Percentiles rank a stretch among this genome's conserved stretches.
Conservation (phyloP, 2,888 invertebrate genomes). For the Atethmia centrago region DNA sequence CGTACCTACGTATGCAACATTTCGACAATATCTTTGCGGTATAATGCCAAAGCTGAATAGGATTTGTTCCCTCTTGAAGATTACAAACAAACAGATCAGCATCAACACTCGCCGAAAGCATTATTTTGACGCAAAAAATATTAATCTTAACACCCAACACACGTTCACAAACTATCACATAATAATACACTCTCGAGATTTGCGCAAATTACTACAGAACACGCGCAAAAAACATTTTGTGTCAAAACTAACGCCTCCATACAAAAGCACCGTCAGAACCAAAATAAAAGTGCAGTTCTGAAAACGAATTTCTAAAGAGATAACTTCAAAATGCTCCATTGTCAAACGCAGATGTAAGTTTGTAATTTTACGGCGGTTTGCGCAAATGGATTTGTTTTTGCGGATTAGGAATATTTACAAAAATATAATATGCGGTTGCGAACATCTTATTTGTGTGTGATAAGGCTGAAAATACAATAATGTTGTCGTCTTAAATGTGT, state of each 20-base stretch:
- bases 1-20: not conserved
- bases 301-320: conserved; percentile 2
- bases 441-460: not conserved
- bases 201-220: conserved; percentile 73
- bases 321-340: not conserved
- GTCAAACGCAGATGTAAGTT: conserved; percentile 37
- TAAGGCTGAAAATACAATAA: conserved; percentile 22
- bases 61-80: conserved; percentile 30
- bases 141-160: conserved; percentile 51
- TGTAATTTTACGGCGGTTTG: conserved; percentile 49
- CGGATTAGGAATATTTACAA: conserved; percentile 42
- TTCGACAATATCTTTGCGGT: not conserved
- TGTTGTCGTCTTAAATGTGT: not conserved
- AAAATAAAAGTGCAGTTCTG: conserved; percentile 18
- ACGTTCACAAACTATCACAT: conserved; percentile 64
- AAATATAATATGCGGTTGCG: conserved; percentile 9
- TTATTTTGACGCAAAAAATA: conserved; percentile 53
- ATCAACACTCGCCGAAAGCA: conserved; percentile 45
- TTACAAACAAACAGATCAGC: conserved; percentile 51
- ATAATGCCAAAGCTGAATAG: conserved; percentile 4
- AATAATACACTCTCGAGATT: conserved; percentile 69
- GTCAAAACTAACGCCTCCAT: conserved; percentile 74
- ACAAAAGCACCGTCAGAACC: conserved; percentile 40
- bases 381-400: conserved; percentile 56
- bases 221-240: conserved; percentile 70